Evolutionary conservation across 2,797 vertebrate genomes (phyloP).

Genomic region (Neosalanx taihuensis): DNA sequence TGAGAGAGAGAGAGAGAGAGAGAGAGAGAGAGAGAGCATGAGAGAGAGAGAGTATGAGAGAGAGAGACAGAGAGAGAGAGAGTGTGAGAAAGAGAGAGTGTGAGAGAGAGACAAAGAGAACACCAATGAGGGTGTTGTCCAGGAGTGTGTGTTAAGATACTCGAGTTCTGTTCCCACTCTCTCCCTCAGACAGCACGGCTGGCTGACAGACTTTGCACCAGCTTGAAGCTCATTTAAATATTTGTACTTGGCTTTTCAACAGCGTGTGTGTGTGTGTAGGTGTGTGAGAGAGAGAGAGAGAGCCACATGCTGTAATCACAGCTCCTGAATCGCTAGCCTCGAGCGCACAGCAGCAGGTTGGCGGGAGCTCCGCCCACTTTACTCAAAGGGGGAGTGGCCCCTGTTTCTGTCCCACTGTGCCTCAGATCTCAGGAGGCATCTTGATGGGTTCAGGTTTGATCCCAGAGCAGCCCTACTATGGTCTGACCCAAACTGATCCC

Average conservation of each 20-base stretch:
- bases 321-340: not conserved
- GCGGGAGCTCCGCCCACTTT: not conserved
- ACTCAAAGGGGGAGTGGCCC: not conserved
- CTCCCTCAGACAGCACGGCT: slow-evolving; percentile 11
- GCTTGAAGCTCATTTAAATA: slow-evolving; percentile 25
- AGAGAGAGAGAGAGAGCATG: slow-evolving; percentile 26
- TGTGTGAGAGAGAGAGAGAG: slow-evolving; percentile 24
- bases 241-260: slow-evolving; percentile 34
- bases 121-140: slow-evolving; percentile 42
- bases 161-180: slow-evolving; percentile 20
- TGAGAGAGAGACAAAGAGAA: slow-evolving; percentile 19
- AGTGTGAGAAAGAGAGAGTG: slow-evolving; percentile 21
- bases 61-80: slow-evolving; percentile 33
- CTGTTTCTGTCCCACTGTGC: no score
- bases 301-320: slow-evolving; percentile 28
- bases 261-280: no score
- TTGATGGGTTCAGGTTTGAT: no score
- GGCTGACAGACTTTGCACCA: slow-evolving; percentile 13
- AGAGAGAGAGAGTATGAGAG: slow-evolving; percentile 9
- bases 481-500: no score
- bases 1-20: slow-evolving; percentile 32
- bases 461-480: not conserved
- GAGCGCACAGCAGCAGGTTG: no score
- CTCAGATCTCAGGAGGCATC: no score
- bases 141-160: slow-evolving; percentile 37